These are phyloP conservation scores for Equus quagga DNA, from an alignment of 2,113 vertebrate genomes.

Conservation along the genomic window DNA sequence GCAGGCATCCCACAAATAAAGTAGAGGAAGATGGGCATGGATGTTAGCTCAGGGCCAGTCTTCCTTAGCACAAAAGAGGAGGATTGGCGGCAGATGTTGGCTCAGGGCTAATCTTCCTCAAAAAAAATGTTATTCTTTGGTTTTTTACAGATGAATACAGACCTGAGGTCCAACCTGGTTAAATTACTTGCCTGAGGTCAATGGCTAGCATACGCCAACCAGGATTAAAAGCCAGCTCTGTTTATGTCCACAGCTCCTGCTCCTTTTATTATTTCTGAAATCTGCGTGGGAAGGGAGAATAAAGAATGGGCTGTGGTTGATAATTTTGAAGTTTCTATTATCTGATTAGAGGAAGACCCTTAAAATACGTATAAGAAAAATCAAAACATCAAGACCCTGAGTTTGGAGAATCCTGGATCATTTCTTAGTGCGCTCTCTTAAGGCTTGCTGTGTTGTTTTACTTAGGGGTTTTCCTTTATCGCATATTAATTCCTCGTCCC, in stretches of 20 bases:
- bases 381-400: neutral
- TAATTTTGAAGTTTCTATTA: conserved; percentile 51
- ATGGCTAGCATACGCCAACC: neutral
- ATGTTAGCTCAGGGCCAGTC: no score
- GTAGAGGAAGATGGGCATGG: no score
- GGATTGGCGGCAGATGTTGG: no score
- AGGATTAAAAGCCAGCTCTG: conserved; percentile 1
- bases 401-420: neutral
- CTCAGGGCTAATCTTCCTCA: no score
- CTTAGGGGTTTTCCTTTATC: conserved; percentile 59
- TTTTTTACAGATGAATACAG: conserved; percentile 29
- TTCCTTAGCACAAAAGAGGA: no score
- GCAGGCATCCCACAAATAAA: no score
- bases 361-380: conserved; percentile 13
- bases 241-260: neutral
- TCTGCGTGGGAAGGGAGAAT: neutral
- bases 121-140: neutral
- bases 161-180: neutral
- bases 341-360: neutral
- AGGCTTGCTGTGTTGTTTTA: conserved; percentile 33
- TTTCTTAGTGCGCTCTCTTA: neutral
- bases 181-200: conserved; percentile 35
- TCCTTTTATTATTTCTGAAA: conserved; percentile 18
- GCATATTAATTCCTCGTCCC: conserved; percentile 66
- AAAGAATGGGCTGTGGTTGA: neutral